Conservation (phyloP, 2,888 invertebrate species). For the Ennomos quercinarius region DNA sequence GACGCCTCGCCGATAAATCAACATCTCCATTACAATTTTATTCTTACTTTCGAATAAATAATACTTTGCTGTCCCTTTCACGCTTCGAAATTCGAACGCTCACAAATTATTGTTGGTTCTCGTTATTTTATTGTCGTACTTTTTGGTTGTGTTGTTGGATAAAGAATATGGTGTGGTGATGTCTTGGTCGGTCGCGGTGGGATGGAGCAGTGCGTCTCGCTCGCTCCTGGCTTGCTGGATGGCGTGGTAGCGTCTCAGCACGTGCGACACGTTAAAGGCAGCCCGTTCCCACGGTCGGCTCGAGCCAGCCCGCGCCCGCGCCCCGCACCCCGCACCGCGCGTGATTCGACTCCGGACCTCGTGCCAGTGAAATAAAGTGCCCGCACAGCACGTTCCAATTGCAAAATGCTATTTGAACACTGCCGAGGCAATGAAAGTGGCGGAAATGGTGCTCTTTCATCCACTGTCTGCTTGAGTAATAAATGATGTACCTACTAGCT, state of each 20-base stretch:
- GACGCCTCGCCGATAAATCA: constrained; percentile 73
- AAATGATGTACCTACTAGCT: background rate
- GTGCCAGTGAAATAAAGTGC: constrained; percentile 78
- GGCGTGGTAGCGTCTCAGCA: constrained; percentile 73
- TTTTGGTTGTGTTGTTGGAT: constrained; percentile 50
- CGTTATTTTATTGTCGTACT: constrained; percentile 71
- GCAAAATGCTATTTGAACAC: constrained; percentile 74
- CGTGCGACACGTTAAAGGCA: constrained; percentile 85
- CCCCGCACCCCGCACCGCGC: constrained; percentile 52
- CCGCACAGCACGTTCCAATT: constrained; percentile 81
- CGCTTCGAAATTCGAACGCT: constrained; percentile 75
- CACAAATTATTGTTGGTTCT: constrained; percentile 81
- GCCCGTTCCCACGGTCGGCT: constrained; percentile 83
- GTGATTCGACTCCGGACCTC: constrained; percentile 76
- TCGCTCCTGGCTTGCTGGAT: constrained; percentile 64
- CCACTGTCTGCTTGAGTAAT: constrained; percentile 44
- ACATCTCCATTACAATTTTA: constrained; percentile 74
- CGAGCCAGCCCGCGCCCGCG: constrained; percentile 60
- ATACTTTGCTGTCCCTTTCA: constrained; percentile 69
- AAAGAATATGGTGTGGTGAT: constrained; percentile 26
- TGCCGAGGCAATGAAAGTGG: constrained; percentile 69
- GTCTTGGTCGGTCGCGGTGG: constrained; percentile 26
- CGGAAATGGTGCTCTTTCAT: constrained; percentile 64
- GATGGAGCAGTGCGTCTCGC: constrained; percentile 52
- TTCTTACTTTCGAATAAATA: constrained; percentile 74